These are phyloP conservation scores for Chrysomallon squamiferum DNA, from an alignment of 1,140 invertebrate genomes.

Conservation along the genomic window DNA sequence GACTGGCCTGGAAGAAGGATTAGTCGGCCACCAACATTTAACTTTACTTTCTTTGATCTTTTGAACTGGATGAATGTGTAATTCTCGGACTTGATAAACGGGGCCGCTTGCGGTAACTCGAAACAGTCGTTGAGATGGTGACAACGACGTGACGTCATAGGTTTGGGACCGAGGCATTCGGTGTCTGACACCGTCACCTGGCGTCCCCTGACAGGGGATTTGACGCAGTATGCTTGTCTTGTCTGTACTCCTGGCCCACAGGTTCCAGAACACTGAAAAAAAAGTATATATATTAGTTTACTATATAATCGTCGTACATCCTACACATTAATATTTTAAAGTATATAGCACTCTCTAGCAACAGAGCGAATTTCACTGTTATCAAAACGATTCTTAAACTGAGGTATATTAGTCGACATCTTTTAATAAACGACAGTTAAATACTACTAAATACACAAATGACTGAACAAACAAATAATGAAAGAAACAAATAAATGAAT, in stretches of 20 bases:
- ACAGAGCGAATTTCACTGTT: too few species aligned
- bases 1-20: conserved; percentile 31
- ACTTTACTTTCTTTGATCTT: conserved; percentile 24
- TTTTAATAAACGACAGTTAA: too few species aligned
- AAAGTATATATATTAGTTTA: not conserved
- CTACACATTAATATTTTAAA: too few species aligned
- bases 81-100: conserved; percentile 38
- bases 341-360: too few species aligned
- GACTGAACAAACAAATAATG: not conserved
- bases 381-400: too few species aligned
- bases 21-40: conserved; percentile 30
- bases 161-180: conserved; percentile 27
- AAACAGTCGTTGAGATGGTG: conserved; percentile 24
- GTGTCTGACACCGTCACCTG: conserved; percentile 28
- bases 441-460: too few species aligned
- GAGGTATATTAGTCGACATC: too few species aligned
- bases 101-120: conserved; percentile 14
- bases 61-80: conserved; percentile 40
- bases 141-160: conserved; percentile 23
- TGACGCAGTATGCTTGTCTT: conserved; percentile 81
- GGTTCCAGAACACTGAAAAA: conserved; percentile 71
- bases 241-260: conserved; percentile 73
- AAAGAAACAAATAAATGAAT: too few species aligned
- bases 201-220: conserved; percentile 58
- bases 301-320: too few species aligned